phyloP scores from a whole-genome alignment of 1,140 invertebrate genomes.

The Zaprionus kolodkinae region DNA sequence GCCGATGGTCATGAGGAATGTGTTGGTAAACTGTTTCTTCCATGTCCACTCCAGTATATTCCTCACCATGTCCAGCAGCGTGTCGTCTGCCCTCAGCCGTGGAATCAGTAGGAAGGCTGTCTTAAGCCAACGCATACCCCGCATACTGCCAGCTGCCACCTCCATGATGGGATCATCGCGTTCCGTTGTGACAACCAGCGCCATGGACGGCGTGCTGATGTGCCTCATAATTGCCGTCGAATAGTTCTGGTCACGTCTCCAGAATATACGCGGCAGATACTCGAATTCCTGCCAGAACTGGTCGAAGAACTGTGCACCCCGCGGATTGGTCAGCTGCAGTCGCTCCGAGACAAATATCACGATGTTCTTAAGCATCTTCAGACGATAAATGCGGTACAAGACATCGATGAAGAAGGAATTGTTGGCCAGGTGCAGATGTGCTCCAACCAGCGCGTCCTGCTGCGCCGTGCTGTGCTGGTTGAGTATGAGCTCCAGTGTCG shows the following conservation, averaged over 20 bases:
- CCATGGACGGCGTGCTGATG: constrained; percentile 68
- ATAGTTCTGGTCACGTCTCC: constrained; percentile 30
- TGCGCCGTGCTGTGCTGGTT: constrained; percentile 4
- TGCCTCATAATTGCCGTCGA: constrained; percentile 42
- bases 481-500: constrained; percentile 54
- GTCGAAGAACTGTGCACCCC: constrained; percentile 52
- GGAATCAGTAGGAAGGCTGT: constrained; percentile 72
- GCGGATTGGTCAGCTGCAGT: constrained; percentile 46
- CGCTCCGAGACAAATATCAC: constrained; percentile 73
- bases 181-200: constrained; percentile 63
- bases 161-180: constrained; percentile 74
- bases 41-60: constrained; percentile 61
- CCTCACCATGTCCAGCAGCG: constrained; percentile 30
- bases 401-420: constrained; percentile 61
- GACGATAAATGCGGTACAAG: constrained; percentile 42
- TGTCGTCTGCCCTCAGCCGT: constrained; percentile 26
- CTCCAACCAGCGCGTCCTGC: neutral
- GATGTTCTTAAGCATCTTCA: constrained; percentile 69
- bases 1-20: constrained; percentile 59
- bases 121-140: constrained; percentile 54
- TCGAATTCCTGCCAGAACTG: constrained; percentile 60
- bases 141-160: constrained; percentile 55
- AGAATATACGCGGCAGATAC: constrained; percentile 50
- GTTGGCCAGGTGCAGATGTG: constrained; percentile 37
- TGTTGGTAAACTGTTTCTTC: constrained; percentile 66